phyloP scores from a whole-genome alignment of 2,888 invertebrate genomes.

The Aleiodes testaceus region DNA sequence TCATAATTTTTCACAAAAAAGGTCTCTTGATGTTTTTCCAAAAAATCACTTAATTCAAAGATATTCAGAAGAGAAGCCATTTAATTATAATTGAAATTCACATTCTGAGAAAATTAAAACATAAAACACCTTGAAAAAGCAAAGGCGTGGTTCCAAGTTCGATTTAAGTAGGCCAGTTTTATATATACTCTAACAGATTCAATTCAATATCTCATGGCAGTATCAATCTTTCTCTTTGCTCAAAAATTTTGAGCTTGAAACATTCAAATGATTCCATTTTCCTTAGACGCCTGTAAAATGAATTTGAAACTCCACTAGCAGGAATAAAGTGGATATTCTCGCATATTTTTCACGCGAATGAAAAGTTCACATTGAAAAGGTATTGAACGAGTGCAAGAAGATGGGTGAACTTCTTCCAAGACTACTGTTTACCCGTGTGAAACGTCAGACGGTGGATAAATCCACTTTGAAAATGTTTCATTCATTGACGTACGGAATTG shows the following conservation, averaged over 20 bases:
- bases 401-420: constrained; percentile 28
- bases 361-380: no score
- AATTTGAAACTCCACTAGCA: no score
- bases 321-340: no score
- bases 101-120: neutral
- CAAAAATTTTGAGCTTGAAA: constrained; percentile 24
- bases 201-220: neutral
- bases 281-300: no score
- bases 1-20: no score
- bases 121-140: constrained; percentile 39
- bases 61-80: no score
- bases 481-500: neutral
- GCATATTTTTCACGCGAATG: no score
- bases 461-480: constrained; percentile 44
- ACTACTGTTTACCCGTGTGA: constrained; percentile 6
- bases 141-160: constrained; percentile 47
- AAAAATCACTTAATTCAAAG: no score
- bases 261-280: constrained; percentile 19
- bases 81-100: no score
- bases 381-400: constrained; percentile 12
- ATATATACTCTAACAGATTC: constrained; percentile 43
- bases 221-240: neutral
- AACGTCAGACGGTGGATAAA: constrained; percentile 44
- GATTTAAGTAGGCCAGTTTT: constrained; percentile 49
- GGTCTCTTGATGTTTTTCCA: no score